A percentile compares a stretch with the other conserved stretches of the same genome.
These are phyloP conservation scores for Podabrus alpinus DNA, from an alignment of 2,888 invertebrate species.

Conservation along the genomic window DNA sequence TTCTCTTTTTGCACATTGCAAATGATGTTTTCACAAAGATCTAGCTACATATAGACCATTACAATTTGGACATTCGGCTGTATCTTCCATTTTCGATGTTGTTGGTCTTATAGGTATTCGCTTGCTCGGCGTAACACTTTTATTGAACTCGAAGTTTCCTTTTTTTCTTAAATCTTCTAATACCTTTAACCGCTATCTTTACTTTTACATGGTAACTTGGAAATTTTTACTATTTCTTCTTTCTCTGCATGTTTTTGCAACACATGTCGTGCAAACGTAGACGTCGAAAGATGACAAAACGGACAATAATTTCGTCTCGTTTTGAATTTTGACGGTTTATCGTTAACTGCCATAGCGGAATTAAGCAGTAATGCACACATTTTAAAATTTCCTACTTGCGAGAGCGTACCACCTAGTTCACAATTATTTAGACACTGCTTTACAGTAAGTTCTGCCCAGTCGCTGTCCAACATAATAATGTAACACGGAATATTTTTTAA, in stretches of 20 bases:
- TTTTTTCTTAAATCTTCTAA: background rate
- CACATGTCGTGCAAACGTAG: background rate
- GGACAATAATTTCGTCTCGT: background rate
- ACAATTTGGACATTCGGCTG: background rate
- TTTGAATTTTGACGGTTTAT: background rate
- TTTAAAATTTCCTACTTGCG: background rate
- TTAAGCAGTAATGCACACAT: background rate
- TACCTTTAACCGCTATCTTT: background rate
- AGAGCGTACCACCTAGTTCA: too few species aligned
- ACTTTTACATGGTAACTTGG: background rate
- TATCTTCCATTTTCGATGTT: background rate
- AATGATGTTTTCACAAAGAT: background rate
- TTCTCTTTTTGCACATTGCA: background rate
- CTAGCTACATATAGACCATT: background rate
- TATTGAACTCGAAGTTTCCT: background rate
- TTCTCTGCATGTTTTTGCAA: background rate
- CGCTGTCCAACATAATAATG: too few species aligned
- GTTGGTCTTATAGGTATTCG: background rate
- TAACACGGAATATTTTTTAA: too few species aligned
- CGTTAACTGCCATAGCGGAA: background rate
- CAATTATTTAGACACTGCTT: too few species aligned
- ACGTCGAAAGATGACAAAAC: background rate
- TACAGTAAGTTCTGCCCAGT: too few species aligned
- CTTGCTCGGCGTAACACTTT: background rate
- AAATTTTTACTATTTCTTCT: background rate